A percentile compares a stretch with the other conserved stretches of the same genome.
Conservation (phyloP, 2,113 vertebrate species). For the Notarius lentiginosus region DNA sequence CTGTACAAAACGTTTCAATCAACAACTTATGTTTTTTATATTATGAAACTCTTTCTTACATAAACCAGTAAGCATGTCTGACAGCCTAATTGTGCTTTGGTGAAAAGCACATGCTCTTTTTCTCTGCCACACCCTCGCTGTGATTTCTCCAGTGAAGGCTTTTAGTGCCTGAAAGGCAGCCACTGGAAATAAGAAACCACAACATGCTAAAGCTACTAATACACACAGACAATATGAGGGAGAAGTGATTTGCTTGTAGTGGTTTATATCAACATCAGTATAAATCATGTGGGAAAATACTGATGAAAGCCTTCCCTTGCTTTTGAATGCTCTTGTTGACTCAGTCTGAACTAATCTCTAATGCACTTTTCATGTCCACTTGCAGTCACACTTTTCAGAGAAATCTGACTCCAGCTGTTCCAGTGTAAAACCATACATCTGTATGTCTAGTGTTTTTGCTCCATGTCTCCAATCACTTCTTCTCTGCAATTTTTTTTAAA, state of each 20-base stretch:
- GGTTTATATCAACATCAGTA: neutral
- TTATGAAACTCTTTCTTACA: neutral
- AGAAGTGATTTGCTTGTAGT: slow-evolving; percentile 14
- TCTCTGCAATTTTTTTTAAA: neutral
- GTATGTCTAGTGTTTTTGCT: neutral
- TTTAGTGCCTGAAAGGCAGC: slow-evolving; percentile 2
- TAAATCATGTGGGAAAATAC: neutral
- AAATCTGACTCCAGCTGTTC: slow-evolving; percentile 5
- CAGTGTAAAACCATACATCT: neutral
- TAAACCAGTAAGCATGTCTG: slow-evolving; percentile 30
- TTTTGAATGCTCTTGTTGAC: slow-evolving; percentile 5
- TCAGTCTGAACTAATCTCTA: neutral
- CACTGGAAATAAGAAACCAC: slow-evolving; percentile 24
- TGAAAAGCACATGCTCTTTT: neutral
- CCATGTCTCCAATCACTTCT: neutral
- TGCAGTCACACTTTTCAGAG: neutral
- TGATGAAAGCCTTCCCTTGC: neutral
- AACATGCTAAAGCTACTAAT: slow-evolving; percentile 11
- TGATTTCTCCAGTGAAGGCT: slow-evolving; percentile 28
- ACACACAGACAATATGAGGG: slow-evolving; percentile 14
- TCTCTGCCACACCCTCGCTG: slow-evolving; percentile 29
- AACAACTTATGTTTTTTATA: neutral
- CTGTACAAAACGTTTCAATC: too few relatives aligned
- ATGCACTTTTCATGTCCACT: slow-evolving; percentile 8
- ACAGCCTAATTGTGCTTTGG: neutral